Conservation (phyloP, 2,113 vertebrate genomes). For the Psittacula cyanocephala region DNA sequence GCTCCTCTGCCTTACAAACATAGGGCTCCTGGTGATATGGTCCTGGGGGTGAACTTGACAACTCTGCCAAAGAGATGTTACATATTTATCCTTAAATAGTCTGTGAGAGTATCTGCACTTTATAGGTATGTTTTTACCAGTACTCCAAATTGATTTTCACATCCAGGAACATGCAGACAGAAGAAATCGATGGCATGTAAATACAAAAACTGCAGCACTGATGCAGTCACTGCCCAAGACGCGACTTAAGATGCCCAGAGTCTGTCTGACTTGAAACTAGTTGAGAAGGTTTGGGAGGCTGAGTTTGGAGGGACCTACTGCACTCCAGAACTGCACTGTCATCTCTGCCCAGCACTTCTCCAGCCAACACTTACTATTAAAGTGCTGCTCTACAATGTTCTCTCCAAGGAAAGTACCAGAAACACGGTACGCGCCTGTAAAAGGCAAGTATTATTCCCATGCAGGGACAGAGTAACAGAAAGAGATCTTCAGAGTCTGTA, state of each 20-base stretch:
- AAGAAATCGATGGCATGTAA: not conserved
- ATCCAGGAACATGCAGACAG: not conserved
- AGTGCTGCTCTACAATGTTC: not conserved
- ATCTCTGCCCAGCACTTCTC: not conserved
- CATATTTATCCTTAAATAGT: not conserved
- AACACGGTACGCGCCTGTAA: accelerated
- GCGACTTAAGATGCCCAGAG: not conserved
- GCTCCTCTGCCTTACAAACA: conserved; percentile 84
- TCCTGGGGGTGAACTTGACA: conserved; percentile 95
- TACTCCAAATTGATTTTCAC: not conserved
- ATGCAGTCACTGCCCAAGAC: not conserved
- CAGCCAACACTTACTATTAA: not conserved
- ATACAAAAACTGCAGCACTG: not conserved
- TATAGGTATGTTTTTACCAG: not conserved
- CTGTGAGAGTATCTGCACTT: not conserved
- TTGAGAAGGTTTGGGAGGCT: not conserved
- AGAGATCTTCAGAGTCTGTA: not conserved
- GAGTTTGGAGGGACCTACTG: not conserved
- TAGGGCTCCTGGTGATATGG: conserved; percentile 94
- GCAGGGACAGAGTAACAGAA: not conserved
- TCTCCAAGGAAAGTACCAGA: not conserved
- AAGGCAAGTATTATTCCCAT: not conserved
- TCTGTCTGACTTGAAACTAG: not conserved
- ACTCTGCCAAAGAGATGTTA: conserved; percentile 72
- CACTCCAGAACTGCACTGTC: not conserved